A percentile compares a stretch with the other conserved stretches of the same genome.
Evolutionary conservation across 2,888 invertebrate genomes (phyloP).

Genomic region (Odontocolon sp.): DNA sequence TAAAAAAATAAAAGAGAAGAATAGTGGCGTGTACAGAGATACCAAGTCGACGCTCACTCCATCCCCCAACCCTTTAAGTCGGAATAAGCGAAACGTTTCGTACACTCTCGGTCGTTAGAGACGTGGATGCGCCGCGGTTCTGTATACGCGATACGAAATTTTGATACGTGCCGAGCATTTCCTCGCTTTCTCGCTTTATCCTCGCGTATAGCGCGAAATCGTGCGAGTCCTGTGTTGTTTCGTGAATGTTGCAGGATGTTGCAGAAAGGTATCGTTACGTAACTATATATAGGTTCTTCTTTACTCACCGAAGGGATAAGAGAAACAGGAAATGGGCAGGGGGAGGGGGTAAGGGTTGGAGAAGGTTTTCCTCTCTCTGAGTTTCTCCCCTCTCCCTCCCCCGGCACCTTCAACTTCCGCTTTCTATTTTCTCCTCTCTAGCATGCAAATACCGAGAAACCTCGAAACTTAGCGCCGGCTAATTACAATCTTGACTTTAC

Average conservation of each 20-base stretch:
- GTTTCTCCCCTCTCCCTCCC: conserved; percentile 2
- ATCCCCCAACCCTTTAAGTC: conserved; percentile 44
- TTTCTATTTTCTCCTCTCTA: conserved; percentile 7
- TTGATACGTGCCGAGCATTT: conserved; percentile 77
- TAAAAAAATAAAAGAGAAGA: conserved; percentile 13
- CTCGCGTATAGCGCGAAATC: conserved; percentile 47
- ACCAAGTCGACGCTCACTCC: conserved; percentile 43
- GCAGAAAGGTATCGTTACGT: conserved; percentile 19
- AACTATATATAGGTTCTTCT: conserved; percentile 14
- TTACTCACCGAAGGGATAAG: conserved; percentile 14
- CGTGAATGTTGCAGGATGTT: conserved; percentile 25
- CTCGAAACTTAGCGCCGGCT: conserved; percentile 78
- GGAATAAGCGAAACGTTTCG: conserved; percentile 52
- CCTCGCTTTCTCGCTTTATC: conserved; percentile 38
- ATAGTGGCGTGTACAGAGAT: conserved; percentile 38
- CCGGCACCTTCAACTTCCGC: no score
- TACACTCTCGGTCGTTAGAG: conserved; percentile 32
- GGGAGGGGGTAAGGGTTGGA: conserved; percentile 2
- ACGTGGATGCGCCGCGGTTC: conserved; percentile 39
- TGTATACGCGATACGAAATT: conserved; percentile 72
- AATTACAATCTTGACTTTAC: conserved; percentile 80
- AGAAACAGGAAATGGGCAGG: background rate
- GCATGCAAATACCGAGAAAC: conserved; percentile 76
- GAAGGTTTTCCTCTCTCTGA: conserved; percentile 6
- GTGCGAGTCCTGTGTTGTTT: conserved; percentile 60